Evolutionary conservation across 53 echinoderm and acorn worm species (phyloP).

Genomic region (Antedon mediterranea): DNA sequence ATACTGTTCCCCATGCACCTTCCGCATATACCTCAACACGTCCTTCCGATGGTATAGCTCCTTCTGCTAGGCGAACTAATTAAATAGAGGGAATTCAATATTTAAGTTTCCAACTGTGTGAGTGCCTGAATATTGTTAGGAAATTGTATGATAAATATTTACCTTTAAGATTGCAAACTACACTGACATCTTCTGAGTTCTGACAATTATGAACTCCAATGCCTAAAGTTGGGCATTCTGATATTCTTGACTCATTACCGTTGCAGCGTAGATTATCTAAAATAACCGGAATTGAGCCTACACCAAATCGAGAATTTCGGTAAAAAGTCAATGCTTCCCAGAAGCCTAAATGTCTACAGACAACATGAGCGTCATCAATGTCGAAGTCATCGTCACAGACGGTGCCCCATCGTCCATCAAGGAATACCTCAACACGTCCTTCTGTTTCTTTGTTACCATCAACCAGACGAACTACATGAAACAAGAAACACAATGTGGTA

Average conservation of each 20-base stretch:
- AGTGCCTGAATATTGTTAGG: too few species aligned
- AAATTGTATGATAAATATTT: too few species aligned
- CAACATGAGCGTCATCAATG: slow-evolving; percentile 27
- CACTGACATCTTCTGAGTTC: background rate
- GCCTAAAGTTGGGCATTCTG: background rate
- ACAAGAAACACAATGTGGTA: too few species aligned
- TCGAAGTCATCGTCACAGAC: slow-evolving; percentile 46
- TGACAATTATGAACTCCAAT: background rate
- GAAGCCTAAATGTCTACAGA: slow-evolving; percentile 37
- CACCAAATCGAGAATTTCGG: slow-evolving; percentile 17
- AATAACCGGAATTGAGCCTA: slow-evolving; percentile 25
- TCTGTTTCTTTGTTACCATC: background rate
- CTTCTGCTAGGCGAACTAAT: background rate
- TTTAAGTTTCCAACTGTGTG: too few species aligned
- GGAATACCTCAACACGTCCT: slow-evolving; percentile 37
- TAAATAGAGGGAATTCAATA: background rate
- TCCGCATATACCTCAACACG: background rate
- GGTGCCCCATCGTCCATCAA: slow-evolving; percentile 37
- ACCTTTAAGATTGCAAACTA: background rate
- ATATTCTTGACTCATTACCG: background rate
- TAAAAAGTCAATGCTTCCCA: slow-evolving; percentile 5
- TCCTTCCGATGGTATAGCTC: background rate
- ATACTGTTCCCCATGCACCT: background rate
- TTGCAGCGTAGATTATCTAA: slow-evolving; percentile 27
- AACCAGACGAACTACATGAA: slow-evolving; percentile 6